These are phyloP conservation scores for Antennarius maculatus DNA, from an alignment of 2,797 vertebrate species.

Conservation along the genomic window DNA sequence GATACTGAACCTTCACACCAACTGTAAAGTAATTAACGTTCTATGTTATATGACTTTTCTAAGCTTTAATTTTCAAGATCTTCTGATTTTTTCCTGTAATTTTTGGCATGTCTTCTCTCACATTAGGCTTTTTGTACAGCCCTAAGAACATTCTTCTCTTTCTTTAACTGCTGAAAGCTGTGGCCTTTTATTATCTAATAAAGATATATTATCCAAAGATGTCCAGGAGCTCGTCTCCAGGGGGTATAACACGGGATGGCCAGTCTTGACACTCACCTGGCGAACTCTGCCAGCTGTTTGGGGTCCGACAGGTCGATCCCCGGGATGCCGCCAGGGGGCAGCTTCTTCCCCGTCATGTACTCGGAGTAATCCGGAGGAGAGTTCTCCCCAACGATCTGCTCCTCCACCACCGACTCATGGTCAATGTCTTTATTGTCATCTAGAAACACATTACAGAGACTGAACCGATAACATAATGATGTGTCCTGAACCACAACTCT, in stretches of 20 bases:
- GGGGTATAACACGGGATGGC: neutral
- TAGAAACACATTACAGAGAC: slow-evolving; percentile 84
- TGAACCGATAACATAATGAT: slow-evolving; percentile 76
- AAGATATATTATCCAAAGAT: neutral
- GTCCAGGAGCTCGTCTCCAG: neutral
- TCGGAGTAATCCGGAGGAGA: slow-evolving; percentile 97
- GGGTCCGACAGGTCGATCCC: slow-evolving; percentile 98
- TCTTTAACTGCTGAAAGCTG: no score
- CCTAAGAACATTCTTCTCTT: no score
- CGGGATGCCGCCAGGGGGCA: slow-evolving; percentile 96
- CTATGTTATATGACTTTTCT: no score
- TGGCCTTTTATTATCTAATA: no score
- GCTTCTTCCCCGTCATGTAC: slow-evolving; percentile 99
- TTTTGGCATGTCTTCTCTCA: no score
- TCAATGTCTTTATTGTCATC: slow-evolving; percentile 98
- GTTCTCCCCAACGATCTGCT: slow-evolving; percentile 96
- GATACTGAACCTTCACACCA: no score
- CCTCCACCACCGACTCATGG: slow-evolving; percentile 98
- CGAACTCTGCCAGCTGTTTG: slow-evolving; percentile 97
- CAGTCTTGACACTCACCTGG: slow-evolving; percentile 85
- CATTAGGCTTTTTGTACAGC: no score
- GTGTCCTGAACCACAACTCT: slow-evolving; percentile 35
- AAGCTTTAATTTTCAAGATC: no score
- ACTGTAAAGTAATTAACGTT: no score
- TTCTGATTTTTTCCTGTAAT: no score